These are phyloP conservation scores for Odontophorus gujanensis DNA, from an alignment of 2,113 vertebrate species.

Conservation along the genomic window DNA sequence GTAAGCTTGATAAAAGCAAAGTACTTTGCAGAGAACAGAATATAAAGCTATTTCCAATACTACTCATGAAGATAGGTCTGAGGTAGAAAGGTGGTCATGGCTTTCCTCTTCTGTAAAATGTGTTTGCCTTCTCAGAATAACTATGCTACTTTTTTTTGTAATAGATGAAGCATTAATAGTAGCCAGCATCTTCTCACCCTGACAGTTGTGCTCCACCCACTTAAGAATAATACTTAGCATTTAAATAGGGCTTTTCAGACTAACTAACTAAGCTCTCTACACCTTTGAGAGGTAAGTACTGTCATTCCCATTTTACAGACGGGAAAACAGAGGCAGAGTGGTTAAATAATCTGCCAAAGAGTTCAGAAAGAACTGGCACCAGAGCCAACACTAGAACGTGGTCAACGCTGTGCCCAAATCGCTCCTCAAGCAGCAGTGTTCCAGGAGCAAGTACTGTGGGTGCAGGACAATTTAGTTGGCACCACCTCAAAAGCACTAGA, in stretches of 20 bases:
- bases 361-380: neutral
- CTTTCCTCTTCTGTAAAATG: constrained; percentile 93
- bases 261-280: constrained; percentile 13
- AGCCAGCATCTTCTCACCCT: constrained; percentile 30
- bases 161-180: constrained; percentile 28
- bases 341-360: constrained; percentile 45
- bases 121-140: constrained; percentile 77
- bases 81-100: constrained; percentile 99
- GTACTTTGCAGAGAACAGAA: constrained; percentile 67
- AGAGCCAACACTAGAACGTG: neutral
- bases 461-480: constrained; percentile 36
- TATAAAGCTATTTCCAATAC: constrained; percentile 82
- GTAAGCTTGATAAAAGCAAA: constrained; percentile 77
- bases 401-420: neutral
- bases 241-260: constrained; percentile 40
- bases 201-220: constrained; percentile 56
- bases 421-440: neutral
- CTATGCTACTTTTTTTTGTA: constrained; percentile 76
- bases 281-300: constrained; percentile 9
- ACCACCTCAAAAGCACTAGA: constrained; percentile 39
- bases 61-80: constrained; percentile 87
- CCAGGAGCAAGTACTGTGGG: constrained; percentile 42
- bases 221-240: constrained; percentile 38
- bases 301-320: constrained; percentile 56
- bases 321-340: constrained; percentile 64